phyloP scores from a whole-genome alignment of 1,140 invertebrate species.

The Hesperophylax magnus region DNA sequence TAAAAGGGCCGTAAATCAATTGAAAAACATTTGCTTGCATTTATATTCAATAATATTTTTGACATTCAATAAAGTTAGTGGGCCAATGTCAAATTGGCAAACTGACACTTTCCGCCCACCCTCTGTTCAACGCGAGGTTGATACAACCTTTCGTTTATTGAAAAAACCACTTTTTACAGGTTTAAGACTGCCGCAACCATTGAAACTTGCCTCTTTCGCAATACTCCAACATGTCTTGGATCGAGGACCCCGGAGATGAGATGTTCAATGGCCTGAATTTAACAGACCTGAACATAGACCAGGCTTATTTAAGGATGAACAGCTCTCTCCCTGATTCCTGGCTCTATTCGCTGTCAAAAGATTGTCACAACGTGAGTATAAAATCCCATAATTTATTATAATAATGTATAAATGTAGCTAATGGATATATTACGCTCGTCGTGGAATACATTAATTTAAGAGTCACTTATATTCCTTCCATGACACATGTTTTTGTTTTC shows the following conservation, averaged over 20 bases:
- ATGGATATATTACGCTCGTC: too few relatives aligned
- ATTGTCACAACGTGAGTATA: constrained; percentile 72
- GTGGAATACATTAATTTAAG: too few relatives aligned
- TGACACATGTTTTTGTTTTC: too few relatives aligned
- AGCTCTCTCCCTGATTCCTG: constrained; percentile 62
- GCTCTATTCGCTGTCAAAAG: constrained; percentile 73
- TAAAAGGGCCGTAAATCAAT: too few relatives aligned
- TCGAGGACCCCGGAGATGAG: constrained; percentile 66
- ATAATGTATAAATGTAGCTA: too few relatives aligned
- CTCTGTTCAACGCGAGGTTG: background rate
- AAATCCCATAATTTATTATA: background rate
- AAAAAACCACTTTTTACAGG: too few relatives aligned
- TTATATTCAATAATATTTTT: background rate
- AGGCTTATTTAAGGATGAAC: constrained; percentile 71
- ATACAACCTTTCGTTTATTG: background rate
- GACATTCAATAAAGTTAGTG: background rate
- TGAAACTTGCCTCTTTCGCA: too few relatives aligned
- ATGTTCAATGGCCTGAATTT: constrained; percentile 64
- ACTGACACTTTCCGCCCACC: background rate
- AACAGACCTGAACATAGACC: constrained; percentile 69
- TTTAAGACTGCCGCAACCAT: too few relatives aligned
- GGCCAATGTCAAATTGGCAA: background rate
- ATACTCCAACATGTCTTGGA: constrained; percentile 60
- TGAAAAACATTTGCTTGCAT: too few relatives aligned
- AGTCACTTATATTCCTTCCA: too few relatives aligned